Evolutionary conservation across 2,797 vertebrate genomes (phyloP), one percentile per base, ranked within the genome.

Genomic region (Ceyx erithaca): DNA sequence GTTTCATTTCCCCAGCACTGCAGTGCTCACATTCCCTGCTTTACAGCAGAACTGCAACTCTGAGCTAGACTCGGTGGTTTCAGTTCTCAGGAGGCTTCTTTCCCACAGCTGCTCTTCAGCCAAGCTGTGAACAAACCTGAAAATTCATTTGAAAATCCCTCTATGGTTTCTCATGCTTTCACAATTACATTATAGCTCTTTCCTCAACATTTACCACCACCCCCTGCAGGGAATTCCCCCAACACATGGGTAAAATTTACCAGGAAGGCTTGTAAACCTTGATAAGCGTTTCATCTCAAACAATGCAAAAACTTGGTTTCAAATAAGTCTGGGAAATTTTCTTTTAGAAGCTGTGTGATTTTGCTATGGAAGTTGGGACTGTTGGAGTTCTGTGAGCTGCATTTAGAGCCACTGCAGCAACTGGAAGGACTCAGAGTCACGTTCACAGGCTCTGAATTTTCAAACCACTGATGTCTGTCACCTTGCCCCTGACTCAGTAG

Each of bases 81-180:
- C 92, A 63, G 92, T 95, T 96, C 94, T 92, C 90, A 90, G 81
- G 81, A 94, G 92, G 79, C 85, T 95, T 94, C 79, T 91, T 95
- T 96, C 93, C 93, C 92, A 93, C 96, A 96, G 93, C 94, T 96
- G 95, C 93, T 93, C 91, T 87, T 92, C 87, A 93, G 91, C 80
- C 93, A 93, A 93, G 92, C 93, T 94, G 93, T 80, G 94, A 96
- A 94, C 30, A 7, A 96, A 96, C 94, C 94, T 94, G 94, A 96
- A 96, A 96, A 96, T 96, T 94, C 95, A 96, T 94, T 93, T 92
- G 73, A 92, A 95, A 96, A 95, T 87, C 88, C 85, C 80, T 93
- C 88, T 87, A 86, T 89, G 88, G 93, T 95, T 96, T 96, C 92
- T 94, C 88, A 80, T 90, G 92, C 88, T 93, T 94, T 96, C 96